Evolutionary conservation across 2,113 vertebrate genomes (phyloP).

Genomic region (Meleagris gallopavo): DNA sequence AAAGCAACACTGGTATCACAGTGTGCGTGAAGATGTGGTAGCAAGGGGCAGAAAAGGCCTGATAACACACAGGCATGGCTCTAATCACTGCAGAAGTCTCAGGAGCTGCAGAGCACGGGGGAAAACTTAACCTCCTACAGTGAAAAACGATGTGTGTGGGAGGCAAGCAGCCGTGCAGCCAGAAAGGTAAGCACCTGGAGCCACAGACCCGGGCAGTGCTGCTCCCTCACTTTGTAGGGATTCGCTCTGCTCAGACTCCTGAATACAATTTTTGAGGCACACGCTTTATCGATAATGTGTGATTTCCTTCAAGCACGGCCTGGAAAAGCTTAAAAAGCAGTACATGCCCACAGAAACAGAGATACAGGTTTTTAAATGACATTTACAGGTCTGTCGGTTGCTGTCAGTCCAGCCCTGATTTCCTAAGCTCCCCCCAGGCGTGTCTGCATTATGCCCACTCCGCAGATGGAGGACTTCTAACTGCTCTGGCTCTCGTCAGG

Average conservation of each 20-base stretch:
- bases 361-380: background rate
- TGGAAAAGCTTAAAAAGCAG: background rate
- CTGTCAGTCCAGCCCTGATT: no score
- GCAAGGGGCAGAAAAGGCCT: background rate
- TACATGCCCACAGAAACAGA: background rate
- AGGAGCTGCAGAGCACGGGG: background rate
- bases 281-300: background rate
- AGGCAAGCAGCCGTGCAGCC: background rate
- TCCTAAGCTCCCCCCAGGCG: no score
- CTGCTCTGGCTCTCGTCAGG: no score
- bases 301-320: background rate
- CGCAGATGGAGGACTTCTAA: no score
- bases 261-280: background rate
- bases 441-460: no score
- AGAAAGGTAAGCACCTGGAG: background rate
- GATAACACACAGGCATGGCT: background rate
- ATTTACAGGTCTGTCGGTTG: background rate
- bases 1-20: background rate
- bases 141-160: background rate
- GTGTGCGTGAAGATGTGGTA: background rate
- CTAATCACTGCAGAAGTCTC: background rate
- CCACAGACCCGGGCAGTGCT: background rate
- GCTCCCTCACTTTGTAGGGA: background rate
- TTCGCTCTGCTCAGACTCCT: background rate
- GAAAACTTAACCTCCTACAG: background rate